Conservation (phyloP, 2,888 invertebrate genomes). For the Meloe dianella region DNA sequence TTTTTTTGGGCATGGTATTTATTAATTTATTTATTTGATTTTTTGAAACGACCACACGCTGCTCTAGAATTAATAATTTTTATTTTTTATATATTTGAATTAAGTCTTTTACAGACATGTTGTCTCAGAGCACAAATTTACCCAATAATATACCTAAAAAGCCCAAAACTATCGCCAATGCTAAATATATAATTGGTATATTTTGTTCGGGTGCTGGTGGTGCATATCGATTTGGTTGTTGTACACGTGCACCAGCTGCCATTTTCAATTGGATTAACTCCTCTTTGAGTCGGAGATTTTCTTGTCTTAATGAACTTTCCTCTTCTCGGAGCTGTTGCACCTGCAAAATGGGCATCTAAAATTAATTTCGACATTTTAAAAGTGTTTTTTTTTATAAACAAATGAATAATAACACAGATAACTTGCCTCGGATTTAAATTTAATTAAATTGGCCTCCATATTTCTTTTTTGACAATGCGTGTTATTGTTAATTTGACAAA, state of each 20-base stretch:
- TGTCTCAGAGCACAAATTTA: conserved; percentile 81
- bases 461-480: no score
- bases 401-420: background rate
- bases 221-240: conserved; percentile 63
- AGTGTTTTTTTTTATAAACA: background rate
- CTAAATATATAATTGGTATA: conserved; percentile 69
- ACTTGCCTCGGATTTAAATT: background rate
- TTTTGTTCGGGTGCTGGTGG: conserved; percentile 66
- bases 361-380: background rate
- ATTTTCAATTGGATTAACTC: conserved; percentile 69
- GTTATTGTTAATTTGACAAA: no score
- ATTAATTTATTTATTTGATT: conserved; percentile 8
- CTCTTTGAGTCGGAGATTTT: conserved; percentile 84
- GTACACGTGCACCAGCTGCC: conserved; percentile 56
- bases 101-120: conserved; percentile 39
- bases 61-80: conserved; percentile 12
- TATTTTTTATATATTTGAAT: conserved; percentile 15
- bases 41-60: conserved; percentile 21
- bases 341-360: conserved; percentile 52
- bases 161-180: conserved; percentile 71
- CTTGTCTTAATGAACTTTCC: conserved; percentile 80
- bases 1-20: conserved; percentile 33
- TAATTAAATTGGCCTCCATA: no score
- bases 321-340: conserved; percentile 79
- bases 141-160: conserved; percentile 78